Evolutionary conservation across 2,888 invertebrate genomes (phyloP).

Genomic region (Horisme vitalbata): DNA sequence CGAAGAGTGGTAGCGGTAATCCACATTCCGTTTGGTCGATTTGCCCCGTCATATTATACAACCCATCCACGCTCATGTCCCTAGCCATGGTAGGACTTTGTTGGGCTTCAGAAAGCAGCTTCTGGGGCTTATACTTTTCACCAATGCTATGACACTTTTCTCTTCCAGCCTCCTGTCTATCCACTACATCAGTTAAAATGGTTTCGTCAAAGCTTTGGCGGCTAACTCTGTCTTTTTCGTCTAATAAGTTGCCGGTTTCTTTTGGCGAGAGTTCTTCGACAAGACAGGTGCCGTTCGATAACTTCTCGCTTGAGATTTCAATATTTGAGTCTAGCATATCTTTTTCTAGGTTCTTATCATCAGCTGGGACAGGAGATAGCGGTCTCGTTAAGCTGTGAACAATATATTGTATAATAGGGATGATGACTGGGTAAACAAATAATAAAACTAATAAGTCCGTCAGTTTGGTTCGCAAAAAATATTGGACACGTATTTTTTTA

Average conservation of each 20-base stretch:
- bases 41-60: conserved; percentile 86
- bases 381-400: conserved; percentile 66
- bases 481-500: no score
- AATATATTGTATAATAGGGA: no score
- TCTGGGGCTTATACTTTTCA: conserved; percentile 73
- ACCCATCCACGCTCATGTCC: conserved; percentile 85
- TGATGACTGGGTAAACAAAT: no score
- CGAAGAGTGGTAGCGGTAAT: conserved; percentile 93
- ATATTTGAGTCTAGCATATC: conserved; percentile 43
- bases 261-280: conserved; percentile 68
- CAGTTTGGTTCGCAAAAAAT: no score
- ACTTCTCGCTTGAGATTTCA: conserved; percentile 48
- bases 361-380: conserved; percentile 59
- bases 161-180: conserved; percentile 64
- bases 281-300: conserved; percentile 56
- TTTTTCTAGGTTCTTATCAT: conserved; percentile 40
- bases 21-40: conserved; percentile 90
- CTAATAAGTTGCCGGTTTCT: conserved; percentile 67
- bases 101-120: conserved; percentile 63
- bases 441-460: no score
- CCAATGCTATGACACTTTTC: conserved; percentile 79
- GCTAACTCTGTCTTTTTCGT: conserved; percentile 73
- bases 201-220: conserved; percentile 74
- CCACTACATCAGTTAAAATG: conserved; percentile 59
- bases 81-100: conserved; percentile 84